Base-by-base conservation (phyloP, 1,140 invertebrate genomes). In the Campodea augens region DNA sequence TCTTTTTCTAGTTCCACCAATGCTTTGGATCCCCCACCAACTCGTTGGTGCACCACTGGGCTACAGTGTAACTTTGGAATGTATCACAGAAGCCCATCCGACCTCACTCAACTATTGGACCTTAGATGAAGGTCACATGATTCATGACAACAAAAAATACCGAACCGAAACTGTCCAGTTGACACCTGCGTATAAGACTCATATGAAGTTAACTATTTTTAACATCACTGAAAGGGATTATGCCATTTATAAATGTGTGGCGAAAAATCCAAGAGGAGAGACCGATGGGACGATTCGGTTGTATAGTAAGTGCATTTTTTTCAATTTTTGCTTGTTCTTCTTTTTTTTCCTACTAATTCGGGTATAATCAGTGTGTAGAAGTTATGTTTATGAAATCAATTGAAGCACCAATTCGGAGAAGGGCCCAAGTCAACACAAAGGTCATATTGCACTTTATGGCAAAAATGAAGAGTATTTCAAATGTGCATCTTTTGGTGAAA, bases 91-190 rank as follows among this genome's bases (percentile, higher is more conserved):
- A 62, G 85, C 86, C 5, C 81, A 88, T 66, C 87, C 88, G 3
- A 83, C 78, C 3, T 88, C 86, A 5, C 69, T 90, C 20, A 90
- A 90, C 64, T 90, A 89, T 59, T 92, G 88, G 88, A 85, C 81
- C 0, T 64, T 78, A 41, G 82, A 86, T 52, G 81, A 84, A 51
- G 80, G 81, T 2, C 72, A 81, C 55, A 89, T 89, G 82, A 86
- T 90, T 41, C 82, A 86, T 52, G 82, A 87, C 52, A 82, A 75
- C 23, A 57, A 62, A 18, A 89, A 89, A 61, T 88, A 87, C 60
- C 77, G 76, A 47, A 62, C 67, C 4, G 61, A 67, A 18, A 78
- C 77, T 45, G 71, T 69, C 18, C 65, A 77, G 19, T 76, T 76
- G 29, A 58, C 60, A 29, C 77, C 78, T 1, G 67, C 74, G 12